These are phyloP conservation scores for Ormyrus labotus DNA, from an alignment of 2,888 invertebrate genomes.

Conservation along the genomic window DNA sequence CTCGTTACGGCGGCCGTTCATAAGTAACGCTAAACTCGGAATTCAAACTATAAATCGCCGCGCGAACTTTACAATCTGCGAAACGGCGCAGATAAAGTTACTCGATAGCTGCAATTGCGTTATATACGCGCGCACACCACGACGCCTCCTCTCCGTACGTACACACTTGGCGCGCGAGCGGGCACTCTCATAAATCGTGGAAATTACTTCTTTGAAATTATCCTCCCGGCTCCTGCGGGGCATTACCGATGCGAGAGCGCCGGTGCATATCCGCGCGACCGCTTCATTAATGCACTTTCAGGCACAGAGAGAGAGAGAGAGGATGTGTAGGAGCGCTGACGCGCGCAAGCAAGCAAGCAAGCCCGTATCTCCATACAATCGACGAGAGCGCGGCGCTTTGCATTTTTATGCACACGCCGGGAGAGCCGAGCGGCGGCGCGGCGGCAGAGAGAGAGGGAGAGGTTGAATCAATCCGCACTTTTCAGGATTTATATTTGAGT, in stretches of 20 bases:
- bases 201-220: constrained; percentile 51
- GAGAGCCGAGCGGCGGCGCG: background rate
- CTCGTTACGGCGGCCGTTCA: too few species aligned
- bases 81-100: constrained; percentile 14
- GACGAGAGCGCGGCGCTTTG: constrained; percentile 37
- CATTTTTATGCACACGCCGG: constrained; percentile 40
- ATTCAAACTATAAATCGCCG: background rate
- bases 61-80: background rate
- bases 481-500: constrained; percentile 41
- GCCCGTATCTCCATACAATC: constrained; percentile 52
- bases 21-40: too few species aligned
- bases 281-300: constrained; percentile 49
- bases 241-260: constrained; percentile 27
- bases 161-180: background rate
- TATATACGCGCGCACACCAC: background rate
- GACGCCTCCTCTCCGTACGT: too few species aligned
- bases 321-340: constrained; percentile 45
- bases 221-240: constrained; percentile 13
- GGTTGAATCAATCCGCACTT: constrained; percentile 29
- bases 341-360: background rate
- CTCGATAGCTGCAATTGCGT: background rate
- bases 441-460: background rate
- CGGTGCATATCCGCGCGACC: constrained; percentile 28
- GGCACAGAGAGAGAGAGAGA: background rate
- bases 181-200: constrained; percentile 45